These are phyloP conservation scores for Otolemur garnettii DNA, from an alignment of 2,113 vertebrate genomes.

Conservation along the genomic window DNA sequence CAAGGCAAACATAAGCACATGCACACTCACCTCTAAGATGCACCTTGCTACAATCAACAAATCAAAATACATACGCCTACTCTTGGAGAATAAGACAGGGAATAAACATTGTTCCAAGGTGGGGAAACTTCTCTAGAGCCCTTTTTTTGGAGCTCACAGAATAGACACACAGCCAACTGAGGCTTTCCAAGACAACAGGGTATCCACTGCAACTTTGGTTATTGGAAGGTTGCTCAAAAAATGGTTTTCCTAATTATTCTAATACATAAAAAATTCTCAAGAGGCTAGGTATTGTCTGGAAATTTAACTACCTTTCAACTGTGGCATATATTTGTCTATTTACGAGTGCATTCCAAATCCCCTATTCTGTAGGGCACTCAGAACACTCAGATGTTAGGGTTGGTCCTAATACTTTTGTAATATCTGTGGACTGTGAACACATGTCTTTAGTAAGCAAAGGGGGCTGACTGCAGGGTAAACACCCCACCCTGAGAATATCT, in stretches of 20 bases:
- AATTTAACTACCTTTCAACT: conserved; percentile 39
- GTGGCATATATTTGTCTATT: background rate
- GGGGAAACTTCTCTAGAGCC: background rate
- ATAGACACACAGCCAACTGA: no score
- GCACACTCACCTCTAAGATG: conserved; percentile 63
- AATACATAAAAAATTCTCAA: background rate
- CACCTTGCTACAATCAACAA: conserved; percentile 80
- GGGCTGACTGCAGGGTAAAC: background rate
- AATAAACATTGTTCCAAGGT: conserved; percentile 57
- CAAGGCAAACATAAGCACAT: conserved; percentile 74
- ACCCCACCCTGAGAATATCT: background rate
- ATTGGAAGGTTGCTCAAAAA: background rate
- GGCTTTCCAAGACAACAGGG: background rate
- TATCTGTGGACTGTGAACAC: background rate
- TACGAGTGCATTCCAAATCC: background rate
- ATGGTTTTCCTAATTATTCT: conserved; percentile 10
- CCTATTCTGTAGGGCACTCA: background rate
- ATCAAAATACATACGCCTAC: conserved; percentile 73
- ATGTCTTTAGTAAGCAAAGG: background rate
- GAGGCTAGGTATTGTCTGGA: background rate
- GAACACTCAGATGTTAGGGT: background rate
- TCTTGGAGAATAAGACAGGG: conserved; percentile 58
- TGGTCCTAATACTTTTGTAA: background rate
- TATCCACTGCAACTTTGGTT: background rate
- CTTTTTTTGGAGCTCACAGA: background rate